Evolutionary conservation across 2,888 invertebrate genomes (phyloP).

Genomic region (Sinohyriopsis cumingii): DNA sequence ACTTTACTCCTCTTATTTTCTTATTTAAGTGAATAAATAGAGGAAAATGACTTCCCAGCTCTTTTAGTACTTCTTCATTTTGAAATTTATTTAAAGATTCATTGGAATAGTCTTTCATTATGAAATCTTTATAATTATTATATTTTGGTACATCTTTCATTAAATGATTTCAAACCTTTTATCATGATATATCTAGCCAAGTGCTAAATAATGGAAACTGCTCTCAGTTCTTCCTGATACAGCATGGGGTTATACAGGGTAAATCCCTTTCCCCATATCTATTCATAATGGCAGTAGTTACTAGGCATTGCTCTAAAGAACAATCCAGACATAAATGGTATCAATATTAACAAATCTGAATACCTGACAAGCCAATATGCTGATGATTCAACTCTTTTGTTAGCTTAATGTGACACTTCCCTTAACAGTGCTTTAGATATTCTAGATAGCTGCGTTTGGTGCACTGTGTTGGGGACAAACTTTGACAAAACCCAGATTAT

Average conservation of each 20-base stretch:
- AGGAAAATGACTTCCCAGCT: too few species aligned
- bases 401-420: neutral
- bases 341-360: neutral
- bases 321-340: too few species aligned
- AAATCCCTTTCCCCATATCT: constrained; percentile 15
- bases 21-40: too few species aligned
- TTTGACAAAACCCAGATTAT: neutral
- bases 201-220: constrained; percentile 10
- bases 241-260: neutral
- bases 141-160: neutral
- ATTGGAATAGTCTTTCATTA: too few species aligned
- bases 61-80: too few species aligned
- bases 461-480: neutral
- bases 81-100: too few species aligned
- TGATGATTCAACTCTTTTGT: too few species aligned
- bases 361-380: too few species aligned
- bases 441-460: neutral
- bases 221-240: constrained; percentile 3
- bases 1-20: too few species aligned
- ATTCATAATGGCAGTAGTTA: constrained; percentile 12
- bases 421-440: neutral
- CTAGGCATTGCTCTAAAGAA: neutral
- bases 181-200: constrained; percentile 2
- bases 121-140: too few species aligned
- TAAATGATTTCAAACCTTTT: neutral